These are phyloP conservation scores for Sminthurides aquaticus DNA, from an alignment of 2,888 invertebrate species.

Conservation along the genomic window DNA sequence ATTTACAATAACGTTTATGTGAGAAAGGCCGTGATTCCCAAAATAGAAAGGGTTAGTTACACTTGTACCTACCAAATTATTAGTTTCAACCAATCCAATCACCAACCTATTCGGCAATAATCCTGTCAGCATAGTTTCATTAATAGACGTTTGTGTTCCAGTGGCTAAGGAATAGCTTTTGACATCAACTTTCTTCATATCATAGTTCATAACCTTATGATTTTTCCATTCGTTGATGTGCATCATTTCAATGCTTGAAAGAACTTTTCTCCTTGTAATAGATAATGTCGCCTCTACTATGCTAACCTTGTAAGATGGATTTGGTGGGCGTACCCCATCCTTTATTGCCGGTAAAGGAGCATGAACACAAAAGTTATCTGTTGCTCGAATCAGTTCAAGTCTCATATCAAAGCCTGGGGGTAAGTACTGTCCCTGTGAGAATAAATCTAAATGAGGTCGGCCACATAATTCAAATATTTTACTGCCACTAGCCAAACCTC, in stretches of 20 bases:
- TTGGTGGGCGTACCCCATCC: no score
- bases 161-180: constrained; percentile 17
- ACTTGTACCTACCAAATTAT: constrained; percentile 4
- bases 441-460: constrained; percentile 22
- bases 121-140: no score
- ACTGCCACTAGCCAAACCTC: constrained; percentile 11
- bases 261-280: constrained; percentile 17
- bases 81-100: constrained; percentile 18
- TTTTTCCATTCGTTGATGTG: no score
- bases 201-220: no score
- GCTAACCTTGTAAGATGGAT: constrained; percentile 5
- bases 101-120: constrained; percentile 21
- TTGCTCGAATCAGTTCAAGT: constrained; percentile 11
- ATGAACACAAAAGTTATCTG: constrained; percentile 22
- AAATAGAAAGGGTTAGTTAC: constrained; percentile 14
- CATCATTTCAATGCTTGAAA: no score
- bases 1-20: constrained; percentile 9
- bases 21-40: background rate
- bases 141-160: constrained; percentile 14
- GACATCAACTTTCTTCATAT: no score
- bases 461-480: constrained; percentile 30
- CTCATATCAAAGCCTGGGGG: constrained; percentile 25
- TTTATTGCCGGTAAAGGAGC: background rate
- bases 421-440: constrained; percentile 14
- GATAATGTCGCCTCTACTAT: constrained; percentile 22